phyloP scores from a whole-genome alignment of 1,140 invertebrate species.

The Trypoxylus dichotomus region DNA sequence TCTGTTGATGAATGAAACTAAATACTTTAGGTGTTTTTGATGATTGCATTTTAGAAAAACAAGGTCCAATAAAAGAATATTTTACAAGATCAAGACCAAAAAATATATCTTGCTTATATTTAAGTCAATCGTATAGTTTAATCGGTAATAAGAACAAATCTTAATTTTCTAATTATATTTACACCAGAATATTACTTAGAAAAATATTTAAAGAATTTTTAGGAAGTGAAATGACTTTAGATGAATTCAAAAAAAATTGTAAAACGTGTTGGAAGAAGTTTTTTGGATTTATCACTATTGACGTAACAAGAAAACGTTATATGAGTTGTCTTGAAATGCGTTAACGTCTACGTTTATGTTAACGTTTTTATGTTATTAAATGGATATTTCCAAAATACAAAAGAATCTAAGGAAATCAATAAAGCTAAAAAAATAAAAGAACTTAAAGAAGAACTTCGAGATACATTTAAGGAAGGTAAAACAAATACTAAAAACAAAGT shows the following conservation, averaged over 20 bases:
- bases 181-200: neutral
- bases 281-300: neutral
- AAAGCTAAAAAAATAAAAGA: neutral
- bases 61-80: neutral
- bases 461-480: neutral
- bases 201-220: constrained; percentile 2
- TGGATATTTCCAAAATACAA: neutral
- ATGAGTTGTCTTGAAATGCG: neutral
- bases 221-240: neutral
- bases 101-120: neutral
- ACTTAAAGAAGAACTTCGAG: neutral
- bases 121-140: neutral
- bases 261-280: neutral
- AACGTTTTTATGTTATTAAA: neutral
- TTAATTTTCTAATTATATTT: neutral
- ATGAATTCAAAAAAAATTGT: neutral
- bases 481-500: neutral
- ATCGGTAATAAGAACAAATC: neutral
- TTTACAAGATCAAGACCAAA: neutral
- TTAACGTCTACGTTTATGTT: neutral
- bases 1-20: neutral
- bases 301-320: neutral
- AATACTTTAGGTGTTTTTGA: neutral
- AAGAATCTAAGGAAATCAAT: neutral
- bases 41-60: neutral